Base-by-base conservation (phyloP, 2,888 invertebrate species). In the Sisyra terminalis region DNA sequence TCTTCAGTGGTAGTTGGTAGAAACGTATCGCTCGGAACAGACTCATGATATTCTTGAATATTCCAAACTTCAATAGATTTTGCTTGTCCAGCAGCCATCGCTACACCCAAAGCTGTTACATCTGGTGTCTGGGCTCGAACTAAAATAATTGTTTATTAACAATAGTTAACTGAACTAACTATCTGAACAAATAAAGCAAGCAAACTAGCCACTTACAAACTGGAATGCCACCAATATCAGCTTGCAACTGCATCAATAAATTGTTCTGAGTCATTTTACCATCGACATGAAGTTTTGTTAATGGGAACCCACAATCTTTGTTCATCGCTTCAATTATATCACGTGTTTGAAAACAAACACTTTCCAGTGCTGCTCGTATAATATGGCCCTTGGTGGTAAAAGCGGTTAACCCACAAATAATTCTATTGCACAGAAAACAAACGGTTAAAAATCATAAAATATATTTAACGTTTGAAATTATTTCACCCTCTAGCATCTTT, bases 261-360 rank as follows among this genome's bases (percentile, higher is more conserved):
- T 78, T 78, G 58, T 96, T 97, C 5, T 74, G 73, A 0, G 90
- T 85, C 81, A 98, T 82, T 52, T 81, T 84, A 0, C 98, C 98
- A 57, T 44, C 38, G 47, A 71, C 89, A 67, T 86, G 76, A 6
- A 92, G 64, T 44, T 73, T 64, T 42, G 74, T 70, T 29, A 89
- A 63, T 0, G 77, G 73, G 44, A 84, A 76, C 9, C 87, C 87
- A 52, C 82, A 85, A 58, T 94, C 94, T 56, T 83, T 77, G 53
- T 82, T 81, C 88, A 94, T 93, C 0, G 92, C 87, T 56, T 92
- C 88, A 44, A 94, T 65, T 50, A 94, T 83, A 61, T 97, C 96
- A 49, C 83, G 72, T 0, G 88, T 89, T 71, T 98, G 98, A 60
- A 85, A 97, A 57, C 94, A 92, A 13, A 97, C 86, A 0, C 96